Conservation (phyloP, 2,797 vertebrate species). For the Micromesistius poutassou region DNA sequence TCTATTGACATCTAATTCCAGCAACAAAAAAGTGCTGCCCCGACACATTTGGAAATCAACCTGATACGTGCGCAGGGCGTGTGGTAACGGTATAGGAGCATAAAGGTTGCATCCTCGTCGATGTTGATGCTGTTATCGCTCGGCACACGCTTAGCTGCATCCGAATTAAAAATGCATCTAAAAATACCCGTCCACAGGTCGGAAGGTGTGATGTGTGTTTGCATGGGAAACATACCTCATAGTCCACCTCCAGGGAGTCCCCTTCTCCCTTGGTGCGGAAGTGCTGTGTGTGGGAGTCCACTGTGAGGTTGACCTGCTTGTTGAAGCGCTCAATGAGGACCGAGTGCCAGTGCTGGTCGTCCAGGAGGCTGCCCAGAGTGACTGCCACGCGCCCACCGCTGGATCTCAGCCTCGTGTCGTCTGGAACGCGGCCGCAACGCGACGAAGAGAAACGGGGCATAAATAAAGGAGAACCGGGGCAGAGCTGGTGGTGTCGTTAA, state of each 20-base stretch:
- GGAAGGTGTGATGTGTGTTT: no score
- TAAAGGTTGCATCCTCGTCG: not conserved
- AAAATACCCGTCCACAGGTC: not conserved
- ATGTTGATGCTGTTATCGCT: not conserved
- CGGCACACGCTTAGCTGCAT: no score
- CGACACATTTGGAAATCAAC: not conserved
- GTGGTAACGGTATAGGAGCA: not conserved
- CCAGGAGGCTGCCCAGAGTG: constrained; percentile 88
- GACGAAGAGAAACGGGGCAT: not conserved
- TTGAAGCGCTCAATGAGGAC: constrained; percentile 92
- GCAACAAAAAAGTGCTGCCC: not conserved
- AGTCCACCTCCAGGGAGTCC: constrained; percentile 92
- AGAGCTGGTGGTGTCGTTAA: not conserved
- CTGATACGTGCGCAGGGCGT: not conserved
- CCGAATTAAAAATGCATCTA: not conserved
- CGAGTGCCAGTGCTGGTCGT: constrained; percentile 95
- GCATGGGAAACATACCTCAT: constrained; percentile 78
- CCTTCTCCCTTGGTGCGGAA: constrained; percentile 88
- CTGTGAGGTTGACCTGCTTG: constrained; percentile 93
- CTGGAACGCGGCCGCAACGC: constrained; percentile 55
- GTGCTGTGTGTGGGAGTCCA: constrained; percentile 88
- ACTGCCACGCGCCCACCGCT: constrained; percentile 76
- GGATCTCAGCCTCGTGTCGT: constrained; percentile 82
- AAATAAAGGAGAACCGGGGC: not conserved
- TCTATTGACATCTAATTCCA: not conserved